These are phyloP conservation scores for Coracias cyanogaster DNA, from an alignment of 2,797 vertebrate species.

Conservation along the genomic window DNA sequence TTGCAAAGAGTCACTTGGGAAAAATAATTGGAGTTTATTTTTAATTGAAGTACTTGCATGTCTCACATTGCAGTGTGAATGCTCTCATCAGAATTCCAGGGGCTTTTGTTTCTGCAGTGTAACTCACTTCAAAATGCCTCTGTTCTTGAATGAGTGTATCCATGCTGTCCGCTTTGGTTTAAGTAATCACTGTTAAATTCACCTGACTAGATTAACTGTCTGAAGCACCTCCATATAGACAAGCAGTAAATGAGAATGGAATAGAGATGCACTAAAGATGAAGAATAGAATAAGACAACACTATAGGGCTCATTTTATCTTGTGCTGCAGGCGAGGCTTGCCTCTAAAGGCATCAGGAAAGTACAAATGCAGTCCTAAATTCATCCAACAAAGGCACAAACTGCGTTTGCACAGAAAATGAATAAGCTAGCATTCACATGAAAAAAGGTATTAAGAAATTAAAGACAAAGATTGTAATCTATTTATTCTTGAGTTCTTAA, in stretches of 20 bases:
- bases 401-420: neutral
- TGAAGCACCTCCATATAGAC: neutral
- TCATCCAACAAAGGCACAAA: neutral
- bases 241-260: neutral
- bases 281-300: neutral
- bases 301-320: neutral
- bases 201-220: neutral
- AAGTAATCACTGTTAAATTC: neutral
- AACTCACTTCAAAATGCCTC: neutral
- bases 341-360: slow-evolving; percentile 5
- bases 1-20: neutral
- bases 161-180: neutral
- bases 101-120: slow-evolving; percentile 2
- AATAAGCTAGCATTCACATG: neutral
- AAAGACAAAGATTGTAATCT: neutral
- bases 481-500: neutral
- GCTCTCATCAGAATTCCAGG: neutral
- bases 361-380: neutral
- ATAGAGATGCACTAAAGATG: neutral
- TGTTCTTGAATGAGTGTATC: neutral
- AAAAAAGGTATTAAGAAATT: neutral
- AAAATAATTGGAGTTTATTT: slow-evolving; percentile 10
- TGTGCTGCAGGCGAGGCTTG: neutral
- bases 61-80: neutral
- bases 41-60: neutral